Conservation (phyloP, 2,113 vertebrate genomes). For the Toxotes jaculatrix region DNA sequence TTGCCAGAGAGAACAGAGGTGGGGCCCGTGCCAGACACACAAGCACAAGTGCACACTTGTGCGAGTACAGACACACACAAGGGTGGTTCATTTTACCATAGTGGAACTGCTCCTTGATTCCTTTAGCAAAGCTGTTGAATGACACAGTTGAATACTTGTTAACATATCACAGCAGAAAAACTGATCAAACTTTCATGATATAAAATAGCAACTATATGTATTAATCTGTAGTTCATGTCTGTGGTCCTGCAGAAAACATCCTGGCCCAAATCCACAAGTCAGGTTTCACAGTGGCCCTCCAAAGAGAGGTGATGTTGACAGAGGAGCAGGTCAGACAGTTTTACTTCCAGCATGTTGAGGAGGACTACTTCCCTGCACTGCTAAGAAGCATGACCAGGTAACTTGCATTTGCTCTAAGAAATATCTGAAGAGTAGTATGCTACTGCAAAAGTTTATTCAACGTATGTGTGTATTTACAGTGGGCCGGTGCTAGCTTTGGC, state of each 20-base stretch:
- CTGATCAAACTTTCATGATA: neutral
- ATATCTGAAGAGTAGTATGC: neutral
- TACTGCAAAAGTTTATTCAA: neutral
- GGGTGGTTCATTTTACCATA: constrained; percentile 12
- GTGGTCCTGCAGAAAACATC: constrained; percentile 79
- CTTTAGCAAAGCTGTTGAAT: constrained; percentile 19
- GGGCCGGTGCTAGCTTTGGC: constrained; percentile 83
- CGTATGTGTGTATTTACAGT: constrained; percentile 67
- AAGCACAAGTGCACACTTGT: constrained; percentile 39
- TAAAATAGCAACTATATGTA: neutral
- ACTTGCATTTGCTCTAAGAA: neutral
- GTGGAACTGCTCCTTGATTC: constrained; percentile 10
- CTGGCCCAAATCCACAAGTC: constrained; percentile 77
- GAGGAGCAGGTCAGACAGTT: constrained; percentile 85
- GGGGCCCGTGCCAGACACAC: constrained; percentile 74
- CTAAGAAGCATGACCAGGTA: constrained; percentile 81
- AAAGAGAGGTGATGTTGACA: constrained; percentile 80
- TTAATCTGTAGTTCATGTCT: neutral
- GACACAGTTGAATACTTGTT: neutral
- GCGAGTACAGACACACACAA: constrained; percentile 18
- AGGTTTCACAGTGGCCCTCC: constrained; percentile 82
- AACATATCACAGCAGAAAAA: neutral
- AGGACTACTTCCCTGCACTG: constrained; percentile 80
- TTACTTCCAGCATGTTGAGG: constrained; percentile 79
- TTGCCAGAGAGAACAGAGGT: constrained; percentile 84